Evolutionary conservation across 2,113 vertebrate species (phyloP).

Genomic region (Burhinus oedicnemus): DNA sequence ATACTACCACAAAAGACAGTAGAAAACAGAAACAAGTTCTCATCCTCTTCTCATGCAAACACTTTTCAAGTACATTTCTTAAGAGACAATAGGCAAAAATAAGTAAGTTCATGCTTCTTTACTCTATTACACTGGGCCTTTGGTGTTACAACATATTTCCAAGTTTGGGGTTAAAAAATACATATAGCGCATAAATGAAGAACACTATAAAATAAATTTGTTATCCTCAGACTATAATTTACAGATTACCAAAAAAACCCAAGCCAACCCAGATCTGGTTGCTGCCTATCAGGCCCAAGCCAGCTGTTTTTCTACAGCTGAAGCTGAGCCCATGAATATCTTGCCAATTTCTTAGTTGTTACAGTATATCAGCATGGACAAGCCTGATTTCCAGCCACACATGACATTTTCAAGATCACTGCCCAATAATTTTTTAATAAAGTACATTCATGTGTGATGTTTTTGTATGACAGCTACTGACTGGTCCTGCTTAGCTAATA

Average conservation of each 20-base stretch:
- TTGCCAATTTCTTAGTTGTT: not conserved
- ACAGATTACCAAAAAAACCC: not conserved
- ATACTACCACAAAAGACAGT: not conserved
- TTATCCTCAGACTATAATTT: not conserved
- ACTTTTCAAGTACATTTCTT: not conserved
- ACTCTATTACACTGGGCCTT: not conserved
- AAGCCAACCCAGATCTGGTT: not conserved
- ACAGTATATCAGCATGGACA: not conserved
- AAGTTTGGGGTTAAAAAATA: not conserved
- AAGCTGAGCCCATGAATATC: not conserved
- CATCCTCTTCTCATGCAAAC: not conserved
- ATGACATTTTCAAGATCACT: not conserved
- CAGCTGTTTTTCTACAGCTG: not conserved
- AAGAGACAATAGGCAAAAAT: not conserved
- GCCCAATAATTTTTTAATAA: not conserved
- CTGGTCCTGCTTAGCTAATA: not conserved
- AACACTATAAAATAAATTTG: not conserved
- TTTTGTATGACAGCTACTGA: not conserved
- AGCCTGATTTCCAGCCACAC: not conserved
- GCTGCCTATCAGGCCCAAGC: not conserved
- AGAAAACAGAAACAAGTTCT: not conserved
- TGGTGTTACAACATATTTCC: not conserved
- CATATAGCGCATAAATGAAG: not conserved
- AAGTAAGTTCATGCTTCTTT: not conserved
- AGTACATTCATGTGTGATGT: not conserved